Conservation (phyloP, 2,888 invertebrate genomes). For the Plebejus anna region DNA sequence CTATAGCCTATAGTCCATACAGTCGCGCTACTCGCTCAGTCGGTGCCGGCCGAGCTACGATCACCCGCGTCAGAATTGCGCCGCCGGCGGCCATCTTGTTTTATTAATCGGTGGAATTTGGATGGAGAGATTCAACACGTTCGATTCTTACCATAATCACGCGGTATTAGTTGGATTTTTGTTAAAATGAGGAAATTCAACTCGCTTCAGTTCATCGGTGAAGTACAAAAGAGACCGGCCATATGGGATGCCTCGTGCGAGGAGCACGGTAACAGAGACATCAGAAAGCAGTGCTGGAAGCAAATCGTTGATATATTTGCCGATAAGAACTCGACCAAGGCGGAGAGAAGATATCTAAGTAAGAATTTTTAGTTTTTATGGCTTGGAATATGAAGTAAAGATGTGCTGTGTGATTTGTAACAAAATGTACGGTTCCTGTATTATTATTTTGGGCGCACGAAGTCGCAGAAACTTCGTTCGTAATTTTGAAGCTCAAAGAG, state of each 20-base stretch:
- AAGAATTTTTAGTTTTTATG: neutral
- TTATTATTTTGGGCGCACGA: too few relatives aligned
- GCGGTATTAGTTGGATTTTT: neutral
- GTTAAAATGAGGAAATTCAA: neutral
- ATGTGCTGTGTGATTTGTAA: too few relatives aligned
- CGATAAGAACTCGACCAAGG: neutral
- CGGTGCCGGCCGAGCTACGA: neutral
- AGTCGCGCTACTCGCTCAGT: neutral
- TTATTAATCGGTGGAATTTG: neutral
- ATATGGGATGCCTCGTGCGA: neutral
- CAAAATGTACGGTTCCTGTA: too few relatives aligned
- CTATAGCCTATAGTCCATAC: too few relatives aligned
- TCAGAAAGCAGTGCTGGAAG: neutral
- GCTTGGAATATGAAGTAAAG: neutral
- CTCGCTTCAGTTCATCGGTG: neutral
- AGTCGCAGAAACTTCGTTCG: too few relatives aligned
- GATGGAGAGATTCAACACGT: too few relatives aligned
- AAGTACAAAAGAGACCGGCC: neutral
- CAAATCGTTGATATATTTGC: neutral
- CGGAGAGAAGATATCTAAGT: neutral
- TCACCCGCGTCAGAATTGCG: neutral
- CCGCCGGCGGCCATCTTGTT: constrained; percentile 4
- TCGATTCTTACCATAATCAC: too few relatives aligned
- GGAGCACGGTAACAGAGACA: neutral
- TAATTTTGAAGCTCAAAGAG: too few relatives aligned